Evolutionary conservation across 2,113 vertebrate species (phyloP), one percentile per base, ranked within the genome.

Genomic region (Montifringilla adamsi): DNA sequence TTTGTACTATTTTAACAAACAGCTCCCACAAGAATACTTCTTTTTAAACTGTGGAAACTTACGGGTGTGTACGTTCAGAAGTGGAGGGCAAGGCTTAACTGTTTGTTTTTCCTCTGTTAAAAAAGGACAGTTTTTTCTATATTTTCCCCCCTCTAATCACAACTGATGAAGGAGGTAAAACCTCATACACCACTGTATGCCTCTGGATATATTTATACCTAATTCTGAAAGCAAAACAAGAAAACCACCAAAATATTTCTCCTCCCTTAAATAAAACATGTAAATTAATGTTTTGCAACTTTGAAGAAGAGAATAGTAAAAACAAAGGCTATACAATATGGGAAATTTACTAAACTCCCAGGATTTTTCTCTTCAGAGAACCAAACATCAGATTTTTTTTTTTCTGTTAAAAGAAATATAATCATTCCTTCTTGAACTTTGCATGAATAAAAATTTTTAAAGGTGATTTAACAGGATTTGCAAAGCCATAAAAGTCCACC

Each of bases 131-230:
- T 39, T 33, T 43, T 60, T 27, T 10, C 28, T 46, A 4, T 12
- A 53, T 20, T 19, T 3, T 2, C 2, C 2, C 2, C 10, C 4
- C 9, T 11, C 6, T 23, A 47, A 11, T 47, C n/a, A 16, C 10
- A 75, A 56, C 21, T 12, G 20, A 23, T 18, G 23, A 24, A 85
- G 8, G 11, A 90, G 17, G 13, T 9, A 89, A 86, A 58, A 6
- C 49, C 16, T 77, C 13, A 59, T 16, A 23, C 26, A 68, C 27
- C 39, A n/a, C 14, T 60, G 7, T 15, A 55, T 1, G 1, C 26
- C 15, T 81, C 47, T 70, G 35, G 33, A 84, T 81, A 67, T 81
- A 91, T 26, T 62, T 77, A 33, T 46, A 35, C 13, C 17, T 53
- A 26, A 7, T 49, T 80, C 17, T 64, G 50, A 68, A 79, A 83